phyloP scores from a whole-genome alignment of 2,888 invertebrate genomes.

The Stenchaetothrips biformis region DNA sequence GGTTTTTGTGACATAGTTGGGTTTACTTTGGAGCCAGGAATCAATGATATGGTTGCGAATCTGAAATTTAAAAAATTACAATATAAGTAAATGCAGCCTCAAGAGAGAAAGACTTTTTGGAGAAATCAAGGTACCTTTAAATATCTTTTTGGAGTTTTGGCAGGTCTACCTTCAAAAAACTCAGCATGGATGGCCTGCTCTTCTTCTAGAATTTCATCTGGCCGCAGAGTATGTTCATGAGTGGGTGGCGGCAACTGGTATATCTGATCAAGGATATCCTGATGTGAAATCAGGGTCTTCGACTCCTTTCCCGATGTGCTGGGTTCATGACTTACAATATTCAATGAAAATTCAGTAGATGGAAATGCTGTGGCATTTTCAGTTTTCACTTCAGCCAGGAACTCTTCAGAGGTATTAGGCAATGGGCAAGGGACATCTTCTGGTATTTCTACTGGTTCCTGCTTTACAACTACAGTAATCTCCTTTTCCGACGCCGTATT shows the following conservation, averaged over 20 bases:
- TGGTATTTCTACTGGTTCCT: neutral
- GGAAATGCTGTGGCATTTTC: neutral
- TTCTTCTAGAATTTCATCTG: conserved; percentile 48
- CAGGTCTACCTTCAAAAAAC: conserved; percentile 53
- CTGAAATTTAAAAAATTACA: conserved; percentile 39
- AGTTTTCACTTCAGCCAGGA: neutral
- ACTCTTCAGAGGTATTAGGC: too few relatives aligned
- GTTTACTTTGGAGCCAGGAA: conserved; percentile 52
- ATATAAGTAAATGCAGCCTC: neutral
- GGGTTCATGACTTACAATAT: neutral
- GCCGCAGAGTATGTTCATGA: conserved; percentile 46
- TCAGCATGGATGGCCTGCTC: conserved; percentile 54
- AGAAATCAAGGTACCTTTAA: conserved; percentile 44
- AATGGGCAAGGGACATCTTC: neutral
- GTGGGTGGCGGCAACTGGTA: conserved; percentile 48
- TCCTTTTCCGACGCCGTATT: neutral
- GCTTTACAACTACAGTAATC: neutral
- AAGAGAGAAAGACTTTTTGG: neutral
- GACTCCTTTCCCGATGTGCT: neutral
- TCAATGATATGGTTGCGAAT: conserved; percentile 57
- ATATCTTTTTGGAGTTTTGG: conserved; percentile 56
- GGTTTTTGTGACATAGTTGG: conserved; percentile 56
- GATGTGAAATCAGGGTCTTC: neutral
- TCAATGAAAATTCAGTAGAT: neutral
- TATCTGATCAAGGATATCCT: conserved; percentile 36